Conservation (phyloP, 2,113 vertebrate species). For the Myiopsitta monachus region DNA sequence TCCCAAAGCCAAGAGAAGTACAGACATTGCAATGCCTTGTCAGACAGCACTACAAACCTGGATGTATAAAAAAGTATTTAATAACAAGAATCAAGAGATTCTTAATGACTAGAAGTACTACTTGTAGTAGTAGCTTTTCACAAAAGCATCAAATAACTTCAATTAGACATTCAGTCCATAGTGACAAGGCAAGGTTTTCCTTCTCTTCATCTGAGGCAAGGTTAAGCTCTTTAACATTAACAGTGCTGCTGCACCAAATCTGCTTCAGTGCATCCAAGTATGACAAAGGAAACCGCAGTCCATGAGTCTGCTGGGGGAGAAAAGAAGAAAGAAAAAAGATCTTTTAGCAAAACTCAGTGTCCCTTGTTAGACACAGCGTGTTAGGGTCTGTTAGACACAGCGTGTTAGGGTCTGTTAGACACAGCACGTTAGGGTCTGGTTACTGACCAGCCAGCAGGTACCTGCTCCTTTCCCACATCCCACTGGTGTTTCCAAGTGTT, state of each 20-base stretch:
- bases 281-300: conserved; percentile 85
- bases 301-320: conserved; percentile 59
- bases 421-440: too few species aligned
- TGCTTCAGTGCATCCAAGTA: conserved; percentile 82
- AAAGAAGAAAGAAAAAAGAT: neutral
- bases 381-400: neutral
- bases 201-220: conserved; percentile 79
- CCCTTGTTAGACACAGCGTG: rapidly evolving
- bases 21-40: neutral
- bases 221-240: conserved; percentile 78
- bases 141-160: conserved; percentile 65
- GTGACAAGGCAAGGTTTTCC: conserved; percentile 79
- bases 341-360: neutral
- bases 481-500: too few species aligned
- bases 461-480: neutral
- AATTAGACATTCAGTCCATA: conserved; percentile 89
- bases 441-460: neutral
- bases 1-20: neutral
- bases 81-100: neutral
- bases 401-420: too few species aligned
- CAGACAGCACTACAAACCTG: neutral
- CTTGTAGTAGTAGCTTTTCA: neutral
- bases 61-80: neutral
- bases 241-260: conserved; percentile 72
- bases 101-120: neutral